Base-by-base conservation (phyloP, 2,113 vertebrate genomes). In the Nyctereutes procyonoides region DNA sequence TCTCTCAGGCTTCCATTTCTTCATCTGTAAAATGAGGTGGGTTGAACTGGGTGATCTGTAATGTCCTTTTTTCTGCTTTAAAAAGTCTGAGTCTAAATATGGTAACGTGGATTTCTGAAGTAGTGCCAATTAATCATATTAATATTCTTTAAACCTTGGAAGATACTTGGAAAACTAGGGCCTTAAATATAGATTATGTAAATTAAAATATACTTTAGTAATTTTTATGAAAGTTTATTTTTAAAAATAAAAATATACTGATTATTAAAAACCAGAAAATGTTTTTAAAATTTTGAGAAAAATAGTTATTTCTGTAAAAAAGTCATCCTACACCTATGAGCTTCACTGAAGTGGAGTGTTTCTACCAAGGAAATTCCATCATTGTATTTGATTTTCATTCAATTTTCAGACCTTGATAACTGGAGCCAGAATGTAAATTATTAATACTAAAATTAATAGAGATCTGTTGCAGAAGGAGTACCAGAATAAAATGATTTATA, bases 381-480 rank as follows among this genome's bases (percentile, higher is more conserved):
- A 15, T 93, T 97, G 82, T 76, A 53, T 88, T 95, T 90, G 84
- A 96, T 91, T 98, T 95, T 98, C 87, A 97, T 98, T 97, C 56
- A 93, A 69, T 98, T 97, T 95, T 92, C 95, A 98, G 63, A 67
- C 35, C 60, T 98, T 97, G 38, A 97, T 98, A 98, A 90, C 97
- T 87, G 4, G 86, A 98, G 55, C 16, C 30, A 95, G 63, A 81
- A 4, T 96, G 81, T 96, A 97, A 98, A 99, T 98, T 98, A 98
- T 98, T 98, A 97, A 98, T 98, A 89, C 32, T 84, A 94, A 79
- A 98, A 98, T 98, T 97, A 98, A 97, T 97, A 97, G 88, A 94
- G 4, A 95, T 96, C 65, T 96, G 43, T 97, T 97, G 20, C 56
- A 82, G 93, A 98, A 62, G 51, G 26, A 98, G 58, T 89, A 97